phyloP scores from a whole-genome alignment of 2,888 invertebrate species.

The Rhingia rostrata region DNA sequence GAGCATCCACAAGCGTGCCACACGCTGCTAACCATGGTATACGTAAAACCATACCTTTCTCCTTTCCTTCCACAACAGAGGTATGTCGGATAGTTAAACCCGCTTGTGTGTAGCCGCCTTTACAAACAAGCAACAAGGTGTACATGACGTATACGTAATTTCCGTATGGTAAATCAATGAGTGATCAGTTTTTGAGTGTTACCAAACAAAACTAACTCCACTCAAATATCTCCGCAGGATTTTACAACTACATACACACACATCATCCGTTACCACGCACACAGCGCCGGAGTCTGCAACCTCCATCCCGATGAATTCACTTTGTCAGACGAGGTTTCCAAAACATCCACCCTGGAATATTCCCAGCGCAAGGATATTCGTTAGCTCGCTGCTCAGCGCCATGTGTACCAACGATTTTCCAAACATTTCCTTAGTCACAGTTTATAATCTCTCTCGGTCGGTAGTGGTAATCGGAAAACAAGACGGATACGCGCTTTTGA shows the following conservation, averaged over 20 bases:
- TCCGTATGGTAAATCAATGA: too few species aligned
- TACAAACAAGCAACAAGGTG: too few species aligned
- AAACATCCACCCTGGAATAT: slow-evolving; percentile 52
- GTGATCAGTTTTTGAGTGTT: too few species aligned
- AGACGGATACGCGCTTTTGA: slow-evolving; percentile 58
- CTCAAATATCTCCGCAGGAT: slow-evolving; percentile 4
- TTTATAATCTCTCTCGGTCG: slow-evolving; percentile 74
- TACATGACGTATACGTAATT: too few species aligned
- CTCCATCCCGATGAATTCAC: slow-evolving; percentile 58
- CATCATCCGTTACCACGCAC: slow-evolving; percentile 28
- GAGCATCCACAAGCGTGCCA: too few species aligned
- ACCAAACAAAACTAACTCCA: background rate
- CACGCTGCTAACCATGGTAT: too few species aligned
- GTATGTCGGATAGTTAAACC: too few species aligned
- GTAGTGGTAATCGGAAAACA: slow-evolving; percentile 60
- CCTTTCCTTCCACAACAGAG: too few species aligned
- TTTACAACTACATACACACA: slow-evolving; percentile 53
- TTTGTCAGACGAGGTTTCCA: slow-evolving; percentile 58
- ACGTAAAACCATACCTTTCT: too few species aligned
- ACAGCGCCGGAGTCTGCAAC: slow-evolving; percentile 63
- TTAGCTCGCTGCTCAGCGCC: slow-evolving; percentile 2
- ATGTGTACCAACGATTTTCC: slow-evolving; percentile 56
- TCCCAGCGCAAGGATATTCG: slow-evolving; percentile 40
- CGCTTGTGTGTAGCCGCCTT: too few species aligned
- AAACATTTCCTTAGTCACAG: slow-evolving; percentile 67